Percentiles rank a stretch among this genome's conserved stretches.
These are phyloP conservation scores for Cryptosula pallasiana DNA, from an alignment of 2,888 invertebrate genomes.

Conservation along the genomic window DNA sequence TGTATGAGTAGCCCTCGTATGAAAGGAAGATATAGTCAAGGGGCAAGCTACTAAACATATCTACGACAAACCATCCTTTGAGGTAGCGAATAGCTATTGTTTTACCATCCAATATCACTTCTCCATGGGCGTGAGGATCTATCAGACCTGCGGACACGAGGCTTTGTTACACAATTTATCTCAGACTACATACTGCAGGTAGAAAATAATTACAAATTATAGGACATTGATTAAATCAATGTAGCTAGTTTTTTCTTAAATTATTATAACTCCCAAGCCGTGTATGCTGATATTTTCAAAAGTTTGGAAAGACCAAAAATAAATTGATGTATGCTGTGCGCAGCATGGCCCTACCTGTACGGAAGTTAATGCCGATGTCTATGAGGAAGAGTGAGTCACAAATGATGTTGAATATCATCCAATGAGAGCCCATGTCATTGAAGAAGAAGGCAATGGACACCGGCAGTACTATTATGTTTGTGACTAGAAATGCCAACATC, in stretches of 20 bases:
- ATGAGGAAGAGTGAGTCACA: conserved; percentile 99
- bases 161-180: not conserved
- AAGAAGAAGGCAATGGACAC: conserved; percentile 99
- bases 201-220: too few species aligned
- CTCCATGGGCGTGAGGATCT: conserved; percentile 75
- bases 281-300: too few species aligned
- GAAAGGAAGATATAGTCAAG: conserved; percentile 97
- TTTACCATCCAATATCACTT: conserved; percentile 95
- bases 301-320: too few species aligned
- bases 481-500: conserved; percentile 94
- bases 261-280: too few species aligned
- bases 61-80: conserved; percentile 98
- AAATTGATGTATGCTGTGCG: too few species aligned
- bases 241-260: not conserved
- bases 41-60: conserved; percentile 98
- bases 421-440: conserved; percentile 96
- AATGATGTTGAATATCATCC: conserved; percentile 99
- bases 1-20: conserved; percentile 18
- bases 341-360: conserved; percentile 93
- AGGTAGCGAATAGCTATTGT: conserved; percentile 97
- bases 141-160: conserved; percentile 74
- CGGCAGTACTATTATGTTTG: conserved; percentile 96
- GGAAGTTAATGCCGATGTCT: conserved; percentile 99
- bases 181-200: too few species aligned
- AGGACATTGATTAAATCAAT: too few species aligned